phyloP scores from a whole-genome alignment of 2,888 invertebrate species.

The Smittia sp. region DNA sequence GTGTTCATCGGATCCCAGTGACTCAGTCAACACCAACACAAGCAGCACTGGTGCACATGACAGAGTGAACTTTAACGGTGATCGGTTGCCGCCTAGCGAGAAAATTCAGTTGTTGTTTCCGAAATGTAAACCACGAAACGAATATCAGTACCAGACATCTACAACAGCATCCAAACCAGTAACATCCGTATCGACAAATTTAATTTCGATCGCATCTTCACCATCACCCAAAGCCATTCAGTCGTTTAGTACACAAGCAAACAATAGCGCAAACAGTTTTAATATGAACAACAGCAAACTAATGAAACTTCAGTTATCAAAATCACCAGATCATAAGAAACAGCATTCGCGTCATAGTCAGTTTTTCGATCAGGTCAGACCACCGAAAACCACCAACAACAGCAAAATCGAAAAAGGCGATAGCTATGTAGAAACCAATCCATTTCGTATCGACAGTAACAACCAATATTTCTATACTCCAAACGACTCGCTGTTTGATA shows the following conservation, averaged over 20 bases:
- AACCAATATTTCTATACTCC: slow-evolving; percentile 28
- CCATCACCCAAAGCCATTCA: slow-evolving; percentile 7
- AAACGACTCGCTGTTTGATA: slow-evolving; percentile 19
- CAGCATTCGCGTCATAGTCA: background rate
- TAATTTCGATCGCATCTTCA: slow-evolving; percentile 19
- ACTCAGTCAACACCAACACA: background rate
- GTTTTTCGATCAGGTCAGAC: slow-evolving; percentile 18
- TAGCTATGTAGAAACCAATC: slow-evolving; percentile 37
- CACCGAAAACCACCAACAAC: background rate
- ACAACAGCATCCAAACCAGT: background rate
- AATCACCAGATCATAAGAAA: slow-evolving; percentile 29
- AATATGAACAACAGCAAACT: slow-evolving; percentile 31
- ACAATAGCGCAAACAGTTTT: background rate
- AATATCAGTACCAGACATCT: slow-evolving; percentile 17
- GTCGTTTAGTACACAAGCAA: slow-evolving; percentile 20
- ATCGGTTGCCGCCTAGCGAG: slow-evolving; percentile 57
- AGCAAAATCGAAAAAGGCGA: slow-evolving; percentile 20
- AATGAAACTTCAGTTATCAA: slow-evolving; percentile 35
- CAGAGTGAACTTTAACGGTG: background rate
- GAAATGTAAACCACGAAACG: slow-evolving; percentile 59
- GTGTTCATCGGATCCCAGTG: background rate
- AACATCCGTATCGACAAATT: background rate
- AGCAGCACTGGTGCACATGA: background rate
- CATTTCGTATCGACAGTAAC: slow-evolving; percentile 37
- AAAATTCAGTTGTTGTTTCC: slow-evolving; percentile 82